Base-by-base conservation (phyloP, 2,797 vertebrate species). In the Sphenodon punctatus region DNA sequence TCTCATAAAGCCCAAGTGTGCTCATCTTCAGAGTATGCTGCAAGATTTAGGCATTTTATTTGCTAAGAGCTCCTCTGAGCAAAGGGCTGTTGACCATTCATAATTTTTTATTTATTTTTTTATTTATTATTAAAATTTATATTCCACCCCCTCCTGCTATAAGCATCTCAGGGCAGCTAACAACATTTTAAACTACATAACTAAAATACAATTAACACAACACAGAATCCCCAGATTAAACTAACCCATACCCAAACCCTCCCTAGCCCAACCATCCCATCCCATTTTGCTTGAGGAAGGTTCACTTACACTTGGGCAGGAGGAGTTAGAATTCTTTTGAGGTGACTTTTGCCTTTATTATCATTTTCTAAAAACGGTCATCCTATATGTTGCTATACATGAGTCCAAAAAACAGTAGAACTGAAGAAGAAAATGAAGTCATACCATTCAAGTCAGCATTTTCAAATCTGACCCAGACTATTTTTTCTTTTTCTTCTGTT, bases 381-480 rank as follows among this genome's bases (percentile, higher is more conserved):
- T 23, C 8, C 51, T 61, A 43, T n/a, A 46, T 76, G 66, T 74
- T n/a, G 68, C 0, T 78, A n/a, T 10, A 36, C 13, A 1, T 0
- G 5, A n/a, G 61, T 23, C 16, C 9, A 72, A 45, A 72, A 14
- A 27, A 36, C 17, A 60, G 25, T 72, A 12, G 10, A 17, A 58
- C 4, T 68, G 6, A 20, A 73, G 8, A 1, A 27, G 46, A 15
- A 1, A 53, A 72, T 12, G 25, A 89, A 93, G 61, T 12, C 93
- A 58, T 96, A 97, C 96, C 96, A 89, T 97, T 97, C 87, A 99
- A 91, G 93, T 99, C 98, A 69, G 98, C 97, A 89, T 97, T 99
- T 95, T 99, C 98, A 97, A 99, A 99, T 88, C 98, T 97, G 94
- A 99, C 97, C 98, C 98, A 99, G 56, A 99, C 93, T 11, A 99